A percentile compares a stretch with the other conserved stretches of the same genome.
These are phyloP conservation scores for Diglossa cyanea DNA, from an alignment of 2,797 vertebrate species.

Conservation along the genomic window DNA sequence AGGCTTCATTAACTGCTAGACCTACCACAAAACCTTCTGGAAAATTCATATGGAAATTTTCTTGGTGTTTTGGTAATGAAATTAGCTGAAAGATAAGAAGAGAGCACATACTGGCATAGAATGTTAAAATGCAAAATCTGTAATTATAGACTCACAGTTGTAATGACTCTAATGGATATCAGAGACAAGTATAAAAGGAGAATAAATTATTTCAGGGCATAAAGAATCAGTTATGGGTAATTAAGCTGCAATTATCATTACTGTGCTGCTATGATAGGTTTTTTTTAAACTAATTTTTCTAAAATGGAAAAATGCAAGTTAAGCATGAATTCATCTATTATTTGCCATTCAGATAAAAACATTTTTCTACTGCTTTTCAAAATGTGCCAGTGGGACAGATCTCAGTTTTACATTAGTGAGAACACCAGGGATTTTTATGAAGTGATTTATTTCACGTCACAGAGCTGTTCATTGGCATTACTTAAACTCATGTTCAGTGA, in stretches of 20 bases:
- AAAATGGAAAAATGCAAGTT: slow-evolving; percentile 10
- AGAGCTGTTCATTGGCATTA: neutral
- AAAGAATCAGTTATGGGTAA: slow-evolving; percentile 52
- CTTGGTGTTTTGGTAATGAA: neutral
- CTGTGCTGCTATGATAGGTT: neutral
- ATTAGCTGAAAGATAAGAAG: slow-evolving; percentile 45
- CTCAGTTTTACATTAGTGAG: neutral
- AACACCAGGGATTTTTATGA: neutral
- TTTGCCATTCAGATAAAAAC: slow-evolving; percentile 38
- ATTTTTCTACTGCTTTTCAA: slow-evolving; percentile 17
- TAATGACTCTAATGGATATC: slow-evolving; percentile 57
- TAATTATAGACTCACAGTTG: slow-evolving; percentile 46
- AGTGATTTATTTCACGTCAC: neutral
- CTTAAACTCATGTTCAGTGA: neutral
- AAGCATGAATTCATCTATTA: slow-evolving; percentile 9
- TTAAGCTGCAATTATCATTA: slow-evolving; percentile 59
- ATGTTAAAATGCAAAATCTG: slow-evolving; percentile 44
- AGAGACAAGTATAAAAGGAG: slow-evolving; percentile 40
- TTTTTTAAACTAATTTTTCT: slow-evolving; percentile 24
- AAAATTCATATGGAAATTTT: slow-evolving; percentile 8
- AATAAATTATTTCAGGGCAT: slow-evolving; percentile 58
- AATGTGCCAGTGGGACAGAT: neutral
- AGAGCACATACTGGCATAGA: neutral
- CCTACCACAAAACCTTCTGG: neutral
- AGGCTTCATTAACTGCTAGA: neutral